Conservation (phyloP, 2,888 invertebrate species). For the Spilarctia lutea region DNA sequence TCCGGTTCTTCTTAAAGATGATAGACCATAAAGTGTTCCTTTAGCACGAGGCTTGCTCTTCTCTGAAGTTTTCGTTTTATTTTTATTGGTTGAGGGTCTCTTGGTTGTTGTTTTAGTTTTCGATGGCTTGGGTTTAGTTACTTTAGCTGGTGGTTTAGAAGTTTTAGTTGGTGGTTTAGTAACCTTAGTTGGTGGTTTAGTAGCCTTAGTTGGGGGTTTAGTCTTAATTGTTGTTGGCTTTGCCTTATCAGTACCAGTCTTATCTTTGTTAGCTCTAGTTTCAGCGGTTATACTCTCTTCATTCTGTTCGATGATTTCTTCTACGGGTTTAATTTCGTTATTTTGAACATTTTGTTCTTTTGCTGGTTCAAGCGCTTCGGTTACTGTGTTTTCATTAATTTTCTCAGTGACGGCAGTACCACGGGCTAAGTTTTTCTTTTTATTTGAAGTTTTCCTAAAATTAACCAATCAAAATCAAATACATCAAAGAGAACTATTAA, state of each 20-base stretch:
- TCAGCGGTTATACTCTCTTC: conserved; percentile 47
- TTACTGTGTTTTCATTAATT: conserved; percentile 56
- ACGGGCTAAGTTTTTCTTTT: conserved; percentile 77
- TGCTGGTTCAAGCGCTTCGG: conserved; percentile 58
- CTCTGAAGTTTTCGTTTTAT: conserved; percentile 70
- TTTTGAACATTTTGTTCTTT: conserved; percentile 60
- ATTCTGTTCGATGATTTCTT: conserved; percentile 46
- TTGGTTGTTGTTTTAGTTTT: conserved; percentile 65
- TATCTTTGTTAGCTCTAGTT: conserved; percentile 73
- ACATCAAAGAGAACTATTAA: too few relatives aligned
- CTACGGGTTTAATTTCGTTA: conserved; percentile 57
- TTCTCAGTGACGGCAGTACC: conserved; percentile 51
- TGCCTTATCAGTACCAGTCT: conserved; percentile 61
- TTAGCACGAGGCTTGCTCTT: conserved; percentile 89
- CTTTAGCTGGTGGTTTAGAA: conserved; percentile 56
- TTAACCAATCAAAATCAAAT: too few relatives aligned
- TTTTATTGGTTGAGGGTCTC: conserved; percentile 74
- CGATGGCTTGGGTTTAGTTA: conserved; percentile 66
- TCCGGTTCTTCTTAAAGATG: conserved; percentile 92
- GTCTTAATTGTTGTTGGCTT: conserved; percentile 51
- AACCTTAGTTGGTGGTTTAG: conserved; percentile 62
- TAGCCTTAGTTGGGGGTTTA: conserved; percentile 62
- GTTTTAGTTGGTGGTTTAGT: conserved; percentile 56
- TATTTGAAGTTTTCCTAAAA: conserved; percentile 73
- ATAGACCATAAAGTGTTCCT: conserved; percentile 93